Percentiles rank a stretch among this genome's conserved stretches.
Evolutionary conservation across 2,113 vertebrate species (phyloP).

Genomic region (Cephalophus harveyi): DNA sequence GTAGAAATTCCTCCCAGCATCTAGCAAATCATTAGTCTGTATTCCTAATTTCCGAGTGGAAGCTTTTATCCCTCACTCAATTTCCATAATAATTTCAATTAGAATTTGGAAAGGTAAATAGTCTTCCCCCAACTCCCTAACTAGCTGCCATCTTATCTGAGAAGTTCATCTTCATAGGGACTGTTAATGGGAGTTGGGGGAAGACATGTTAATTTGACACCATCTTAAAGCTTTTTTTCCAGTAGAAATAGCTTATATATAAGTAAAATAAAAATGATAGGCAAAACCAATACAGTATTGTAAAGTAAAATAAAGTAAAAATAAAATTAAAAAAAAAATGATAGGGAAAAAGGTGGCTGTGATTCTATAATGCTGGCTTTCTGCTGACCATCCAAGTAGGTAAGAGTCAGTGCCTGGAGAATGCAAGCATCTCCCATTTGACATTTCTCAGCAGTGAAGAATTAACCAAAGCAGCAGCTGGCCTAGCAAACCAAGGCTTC

Average conservation of each 20-base stretch:
- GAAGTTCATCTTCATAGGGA: neutral
- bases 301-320: slow-evolving; percentile 23
- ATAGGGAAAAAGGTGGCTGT: neutral
- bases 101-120: neutral
- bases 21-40: neutral
- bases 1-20: neutral
- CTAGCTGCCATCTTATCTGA: neutral
- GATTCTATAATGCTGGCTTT: neutral
- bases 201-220: neutral
- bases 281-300: too few relatives aligned
- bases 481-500: neutral
- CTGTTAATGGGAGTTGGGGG: neutral
- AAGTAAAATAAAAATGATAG: neutral
- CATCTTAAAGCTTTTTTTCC: neutral
- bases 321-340: slow-evolving; percentile 32
- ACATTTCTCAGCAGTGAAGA: neutral
- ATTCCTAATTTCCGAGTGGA: neutral
- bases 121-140: neutral
- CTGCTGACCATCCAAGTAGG: neutral
- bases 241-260: neutral
- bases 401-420: neutral
- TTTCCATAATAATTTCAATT: slow-evolving; percentile 32
- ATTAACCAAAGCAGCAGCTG: neutral
- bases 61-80: slow-evolving; percentile 7
- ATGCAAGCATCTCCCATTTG: neutral